Evolutionary conservation across 2,888 invertebrate species (phyloP).

Genomic region (Diarsia brunnea): DNA sequence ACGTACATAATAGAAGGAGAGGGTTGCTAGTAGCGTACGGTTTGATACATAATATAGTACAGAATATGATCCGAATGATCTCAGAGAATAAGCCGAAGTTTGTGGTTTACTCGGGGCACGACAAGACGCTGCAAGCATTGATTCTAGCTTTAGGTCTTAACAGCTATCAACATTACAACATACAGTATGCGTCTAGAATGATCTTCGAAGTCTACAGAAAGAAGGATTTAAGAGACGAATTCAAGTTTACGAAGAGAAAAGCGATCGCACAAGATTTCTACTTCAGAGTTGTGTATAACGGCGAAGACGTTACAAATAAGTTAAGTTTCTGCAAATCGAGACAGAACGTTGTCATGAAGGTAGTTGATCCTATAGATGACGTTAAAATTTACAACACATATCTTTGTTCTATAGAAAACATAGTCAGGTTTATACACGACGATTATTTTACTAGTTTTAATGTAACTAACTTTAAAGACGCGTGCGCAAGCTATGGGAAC

Average conservation of each 20-base stretch:
- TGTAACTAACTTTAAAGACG: constrained; percentile 97
- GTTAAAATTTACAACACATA: constrained; percentile 86
- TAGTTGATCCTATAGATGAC: constrained; percentile 82
- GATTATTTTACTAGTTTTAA: constrained; percentile 96
- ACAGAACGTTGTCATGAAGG: constrained; percentile 88
- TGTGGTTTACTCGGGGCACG: constrained; percentile 97
- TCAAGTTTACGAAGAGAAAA: constrained; percentile 90
- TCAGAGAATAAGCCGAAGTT: constrained; percentile 94
- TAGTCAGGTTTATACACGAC: constrained; percentile 96
- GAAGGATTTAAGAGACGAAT: constrained; percentile 85
- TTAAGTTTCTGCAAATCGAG: constrained; percentile 94
- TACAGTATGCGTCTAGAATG: constrained; percentile 96
- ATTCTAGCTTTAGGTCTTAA: constrained; percentile 94
- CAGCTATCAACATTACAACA: constrained; percentile 92
- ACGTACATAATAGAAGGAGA: constrained; percentile 91
- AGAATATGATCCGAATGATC: constrained; percentile 95
- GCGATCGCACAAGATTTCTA: constrained; percentile 93
- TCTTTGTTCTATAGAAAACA: constrained; percentile 96
- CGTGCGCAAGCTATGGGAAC: constrained; percentile 90
- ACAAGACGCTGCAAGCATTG: constrained; percentile 96
- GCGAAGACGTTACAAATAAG: constrained; percentile 95
- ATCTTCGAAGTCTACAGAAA: constrained; percentile 97
- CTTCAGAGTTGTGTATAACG: constrained; percentile 96
- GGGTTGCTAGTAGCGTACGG: constrained; percentile 95
- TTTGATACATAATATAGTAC: constrained; percentile 94